phyloP scores from a whole-genome alignment of 2,797 vertebrate genomes.

The Pangasius sanitwongsei region DNA sequence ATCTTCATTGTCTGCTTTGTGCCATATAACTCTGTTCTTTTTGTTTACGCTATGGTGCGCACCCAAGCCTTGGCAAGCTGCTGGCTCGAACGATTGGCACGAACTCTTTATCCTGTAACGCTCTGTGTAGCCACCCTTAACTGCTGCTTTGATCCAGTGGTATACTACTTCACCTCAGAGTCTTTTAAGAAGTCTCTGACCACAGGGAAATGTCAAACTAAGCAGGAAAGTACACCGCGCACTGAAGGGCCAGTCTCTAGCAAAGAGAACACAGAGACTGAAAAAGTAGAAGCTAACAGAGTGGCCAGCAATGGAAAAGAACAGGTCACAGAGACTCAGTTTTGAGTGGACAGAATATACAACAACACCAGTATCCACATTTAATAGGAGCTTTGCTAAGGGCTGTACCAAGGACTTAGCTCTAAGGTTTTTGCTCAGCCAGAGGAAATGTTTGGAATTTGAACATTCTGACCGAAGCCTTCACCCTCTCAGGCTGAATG shows the following conservation, averaged over 20 bases:
- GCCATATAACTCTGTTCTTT: slow-evolving; percentile 97
- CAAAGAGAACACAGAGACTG: slow-evolving; percentile 73
- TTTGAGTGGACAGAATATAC: slow-evolving; percentile 61
- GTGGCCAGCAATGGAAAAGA: slow-evolving; percentile 83
- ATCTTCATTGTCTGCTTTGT: slow-evolving; percentile 98
- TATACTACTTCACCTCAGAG: slow-evolving; percentile 97
- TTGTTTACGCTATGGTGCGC: slow-evolving; percentile 92
- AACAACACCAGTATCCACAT: background rate
- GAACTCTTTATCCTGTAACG: slow-evolving; percentile 92
- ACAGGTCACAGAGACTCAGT: slow-evolving; percentile 80
- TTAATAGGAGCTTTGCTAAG: slow-evolving; percentile 24
- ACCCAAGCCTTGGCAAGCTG: slow-evolving; percentile 91
- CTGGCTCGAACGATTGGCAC: slow-evolving; percentile 87
- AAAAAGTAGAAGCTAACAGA: slow-evolving; percentile 65
- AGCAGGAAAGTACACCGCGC: slow-evolving; percentile 85
- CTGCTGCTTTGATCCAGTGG: slow-evolving; percentile 96
- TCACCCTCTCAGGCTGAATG: slow-evolving; percentile 4
- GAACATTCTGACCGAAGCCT: background rate
- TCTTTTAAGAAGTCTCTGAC: slow-evolving; percentile 97
- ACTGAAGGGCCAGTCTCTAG: slow-evolving; percentile 76
- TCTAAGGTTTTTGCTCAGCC: slow-evolving; percentile 67
- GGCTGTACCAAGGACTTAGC: slow-evolving; percentile 66
- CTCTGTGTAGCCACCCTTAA: slow-evolving; percentile 92
- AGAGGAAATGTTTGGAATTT: slow-evolving; percentile 65
- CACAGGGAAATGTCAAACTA: slow-evolving; percentile 81